Percentiles rank a stretch among this genome's conserved stretches.
phyloP scores from a whole-genome alignment of 2,797 vertebrate species.

The Paramormyrops hopkinsi region DNA sequence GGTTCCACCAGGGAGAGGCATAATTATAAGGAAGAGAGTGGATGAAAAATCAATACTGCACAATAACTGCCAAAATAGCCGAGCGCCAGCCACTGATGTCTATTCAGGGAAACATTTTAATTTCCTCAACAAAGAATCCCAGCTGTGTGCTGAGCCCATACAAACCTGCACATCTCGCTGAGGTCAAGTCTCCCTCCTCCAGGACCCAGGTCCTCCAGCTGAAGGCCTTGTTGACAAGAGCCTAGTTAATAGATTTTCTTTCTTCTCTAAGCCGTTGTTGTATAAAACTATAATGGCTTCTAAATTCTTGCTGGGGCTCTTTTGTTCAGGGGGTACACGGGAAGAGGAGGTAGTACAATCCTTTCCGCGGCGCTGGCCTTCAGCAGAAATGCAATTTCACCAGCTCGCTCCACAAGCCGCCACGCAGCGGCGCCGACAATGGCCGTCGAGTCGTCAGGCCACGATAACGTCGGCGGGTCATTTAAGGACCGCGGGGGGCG shows the following conservation, averaged over 20 bases:
- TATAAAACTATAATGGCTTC: constrained; percentile 67
- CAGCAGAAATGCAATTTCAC: constrained; percentile 71
- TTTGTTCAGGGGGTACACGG: constrained; percentile 59
- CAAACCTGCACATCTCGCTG: constrained; percentile 57
- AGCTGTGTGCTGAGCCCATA: constrained; percentile 60
- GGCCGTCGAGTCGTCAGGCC: constrained; percentile 36
- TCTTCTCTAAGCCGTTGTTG: constrained; percentile 68
- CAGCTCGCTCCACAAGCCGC: constrained; percentile 54
- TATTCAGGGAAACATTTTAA: constrained; percentile 62
- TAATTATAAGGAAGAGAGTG: constrained; percentile 28
- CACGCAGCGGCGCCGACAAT: constrained; percentile 56
- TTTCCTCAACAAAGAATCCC: constrained; percentile 69
- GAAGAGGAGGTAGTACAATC: constrained; percentile 51
- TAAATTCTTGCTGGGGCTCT: constrained; percentile 59
- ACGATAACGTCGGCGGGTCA: constrained; percentile 59
- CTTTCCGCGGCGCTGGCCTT: constrained; percentile 58
- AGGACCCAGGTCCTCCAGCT: constrained; percentile 70
- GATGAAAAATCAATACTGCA: constrained; percentile 32
- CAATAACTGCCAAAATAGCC: constrained; percentile 40
- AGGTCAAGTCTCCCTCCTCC: constrained; percentile 73
- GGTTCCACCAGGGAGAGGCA: constrained; percentile 12
- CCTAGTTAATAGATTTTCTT: constrained; percentile 78
- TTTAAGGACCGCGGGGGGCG: constrained; percentile 45
- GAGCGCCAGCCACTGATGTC: constrained; percentile 43
- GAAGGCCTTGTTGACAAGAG: constrained; percentile 79